phyloP scores from a whole-genome alignment of 2,888 invertebrate species.

The Drosophila niveifrons region DNA sequence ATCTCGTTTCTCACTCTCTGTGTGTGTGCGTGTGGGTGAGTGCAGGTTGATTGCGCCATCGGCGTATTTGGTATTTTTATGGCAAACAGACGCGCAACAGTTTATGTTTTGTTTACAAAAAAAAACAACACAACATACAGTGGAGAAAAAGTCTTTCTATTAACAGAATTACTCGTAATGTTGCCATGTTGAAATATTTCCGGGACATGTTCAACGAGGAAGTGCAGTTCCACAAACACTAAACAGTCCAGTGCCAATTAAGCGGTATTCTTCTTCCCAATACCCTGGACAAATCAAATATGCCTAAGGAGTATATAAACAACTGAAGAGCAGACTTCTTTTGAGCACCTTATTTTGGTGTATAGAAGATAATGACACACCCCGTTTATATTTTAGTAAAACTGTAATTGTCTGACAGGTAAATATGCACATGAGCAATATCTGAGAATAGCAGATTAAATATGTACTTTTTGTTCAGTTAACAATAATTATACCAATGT shows the following conservation, averaged over 20 bases:
- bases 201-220: slow-evolving; percentile 53
- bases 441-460: background rate
- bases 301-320: background rate
- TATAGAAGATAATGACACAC: background rate
- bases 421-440: background rate
- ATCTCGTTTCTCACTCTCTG: slow-evolving; percentile 35
- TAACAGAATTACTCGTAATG: slow-evolving; percentile 36
- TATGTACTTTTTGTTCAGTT: background rate
- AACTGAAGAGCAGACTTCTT: background rate
- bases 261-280: slow-evolving; percentile 4
- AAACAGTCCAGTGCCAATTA: background rate
- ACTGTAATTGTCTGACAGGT: background rate
- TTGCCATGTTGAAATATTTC: slow-evolving; percentile 64
- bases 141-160: slow-evolving; percentile 4
- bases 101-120: slow-evolving; percentile 72
- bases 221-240: slow-evolving; percentile 46
- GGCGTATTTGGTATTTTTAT: slow-evolving; percentile 62
- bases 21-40: slow-evolving; percentile 28
- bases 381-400: background rate
- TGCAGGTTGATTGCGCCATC: slow-evolving; percentile 67
- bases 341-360: background rate
- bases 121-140: slow-evolving; percentile 15
- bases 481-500: background rate
- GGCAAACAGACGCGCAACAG: slow-evolving; percentile 56
- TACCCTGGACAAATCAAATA: background rate